Evolutionary conservation across 2,113 vertebrate genomes (phyloP).

Genomic region (Clarias macrocephalus): DNA sequence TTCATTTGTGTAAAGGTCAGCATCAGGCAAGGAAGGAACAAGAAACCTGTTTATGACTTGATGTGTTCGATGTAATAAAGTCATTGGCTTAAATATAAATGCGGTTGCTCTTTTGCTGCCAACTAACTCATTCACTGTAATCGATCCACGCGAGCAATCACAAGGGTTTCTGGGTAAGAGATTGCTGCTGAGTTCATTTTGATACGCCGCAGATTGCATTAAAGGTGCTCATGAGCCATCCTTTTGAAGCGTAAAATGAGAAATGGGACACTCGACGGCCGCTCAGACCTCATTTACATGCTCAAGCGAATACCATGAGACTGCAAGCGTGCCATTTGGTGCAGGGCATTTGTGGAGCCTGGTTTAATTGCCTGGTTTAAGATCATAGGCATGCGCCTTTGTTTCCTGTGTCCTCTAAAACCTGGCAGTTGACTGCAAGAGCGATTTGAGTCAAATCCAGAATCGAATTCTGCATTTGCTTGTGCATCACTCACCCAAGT

Average conservation of each 20-base stretch:
- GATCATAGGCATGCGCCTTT: neutral
- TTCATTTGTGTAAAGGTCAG: neutral
- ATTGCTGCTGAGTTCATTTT: neutral
- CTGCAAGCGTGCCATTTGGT: neutral
- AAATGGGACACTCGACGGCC: neutral
- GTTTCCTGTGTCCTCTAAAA: neutral
- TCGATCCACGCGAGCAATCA: neutral
- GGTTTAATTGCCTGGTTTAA: neutral
- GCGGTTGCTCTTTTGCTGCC: neutral
- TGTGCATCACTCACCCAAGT: neutral
- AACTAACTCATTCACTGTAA: neutral
- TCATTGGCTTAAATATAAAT: neutral
- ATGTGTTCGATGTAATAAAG: neutral
- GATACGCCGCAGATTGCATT: neutral
- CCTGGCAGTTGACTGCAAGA: neutral
- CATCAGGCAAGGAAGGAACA: neutral
- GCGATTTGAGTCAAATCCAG: neutral
- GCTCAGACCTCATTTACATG: neutral
- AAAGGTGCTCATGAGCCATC: neutral
- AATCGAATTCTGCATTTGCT: constrained; percentile 2
- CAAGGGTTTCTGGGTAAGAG: neutral
- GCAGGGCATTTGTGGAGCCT: neutral
- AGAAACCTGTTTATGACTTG: neutral
- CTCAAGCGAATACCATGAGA: neutral
- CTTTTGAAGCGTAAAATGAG: neutral